These are phyloP conservation scores for Staurois parvus DNA, from an alignment of 2,797 vertebrate genomes.

Conservation along the genomic window DNA sequence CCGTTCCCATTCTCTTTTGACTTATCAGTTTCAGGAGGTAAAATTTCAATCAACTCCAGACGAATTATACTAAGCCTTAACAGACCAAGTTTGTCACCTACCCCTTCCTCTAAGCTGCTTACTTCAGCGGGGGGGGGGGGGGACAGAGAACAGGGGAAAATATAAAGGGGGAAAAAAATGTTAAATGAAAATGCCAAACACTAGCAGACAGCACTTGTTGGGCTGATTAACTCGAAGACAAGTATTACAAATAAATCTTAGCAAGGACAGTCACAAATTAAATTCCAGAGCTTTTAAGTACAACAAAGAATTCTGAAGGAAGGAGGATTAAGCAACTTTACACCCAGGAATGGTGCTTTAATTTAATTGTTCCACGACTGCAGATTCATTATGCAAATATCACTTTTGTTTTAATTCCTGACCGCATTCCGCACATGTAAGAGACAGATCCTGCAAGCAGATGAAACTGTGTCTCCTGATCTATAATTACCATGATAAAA, in stretches of 20 bases:
- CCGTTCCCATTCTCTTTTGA: slow-evolving; percentile 71
- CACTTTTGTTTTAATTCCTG: slow-evolving; percentile 75
- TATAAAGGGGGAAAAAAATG: slow-evolving; percentile 61
- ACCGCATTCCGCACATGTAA: slow-evolving; percentile 70
- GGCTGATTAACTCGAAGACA: slow-evolving; percentile 84
- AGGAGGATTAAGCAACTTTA: slow-evolving; percentile 85
- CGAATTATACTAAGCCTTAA: slow-evolving; percentile 82
- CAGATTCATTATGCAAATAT: slow-evolving; percentile 84
- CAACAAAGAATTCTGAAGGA: slow-evolving; percentile 81
- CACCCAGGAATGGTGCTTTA: slow-evolving; percentile 80
- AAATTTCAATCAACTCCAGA: slow-evolving; percentile 80
- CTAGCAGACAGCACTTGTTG: slow-evolving; percentile 80
- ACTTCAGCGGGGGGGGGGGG: slow-evolving; percentile 70
- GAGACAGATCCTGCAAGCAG: slow-evolving; percentile 75
- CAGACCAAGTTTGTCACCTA: slow-evolving; percentile 82
- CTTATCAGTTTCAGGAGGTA: slow-evolving; percentile 77
- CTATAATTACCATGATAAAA: slow-evolving; percentile 75
- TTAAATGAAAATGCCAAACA: slow-evolving; percentile 82
- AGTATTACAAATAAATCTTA: slow-evolving; percentile 83
- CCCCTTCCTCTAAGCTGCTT: slow-evolving; percentile 82
- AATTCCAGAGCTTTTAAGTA: slow-evolving; percentile 81
- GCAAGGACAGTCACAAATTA: slow-evolving; percentile 81
- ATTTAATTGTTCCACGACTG: slow-evolving; percentile 82
- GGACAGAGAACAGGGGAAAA: slow-evolving; percentile 24
- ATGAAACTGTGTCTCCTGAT: slow-evolving; percentile 69